phyloP scores from a whole-genome alignment of 2,113 vertebrate species.

The Ameiurus melas region DNA sequence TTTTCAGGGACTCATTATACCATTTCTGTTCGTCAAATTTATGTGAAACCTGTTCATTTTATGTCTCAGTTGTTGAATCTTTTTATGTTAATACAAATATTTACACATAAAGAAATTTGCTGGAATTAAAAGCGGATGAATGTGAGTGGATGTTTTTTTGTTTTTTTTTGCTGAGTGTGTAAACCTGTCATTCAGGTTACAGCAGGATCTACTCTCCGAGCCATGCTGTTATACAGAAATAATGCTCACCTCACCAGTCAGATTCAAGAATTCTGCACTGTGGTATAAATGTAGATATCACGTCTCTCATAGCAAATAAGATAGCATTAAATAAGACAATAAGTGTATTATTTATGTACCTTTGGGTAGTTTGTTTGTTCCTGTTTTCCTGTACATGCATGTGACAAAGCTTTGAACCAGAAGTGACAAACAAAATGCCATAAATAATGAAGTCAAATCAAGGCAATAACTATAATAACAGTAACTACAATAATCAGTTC shows the following conservation, averaged over 20 bases:
- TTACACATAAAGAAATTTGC: too few relatives aligned
- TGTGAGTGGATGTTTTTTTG: too few relatives aligned
- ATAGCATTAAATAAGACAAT: neutral
- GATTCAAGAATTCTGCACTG: neutral
- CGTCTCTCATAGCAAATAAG: neutral
- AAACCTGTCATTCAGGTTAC: neutral
- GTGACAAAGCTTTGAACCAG: neutral
- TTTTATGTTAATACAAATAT: too few relatives aligned
- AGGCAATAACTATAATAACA: neutral
- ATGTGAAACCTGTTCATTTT: too few relatives aligned
- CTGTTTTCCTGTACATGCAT: neutral
- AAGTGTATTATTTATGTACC: neutral
- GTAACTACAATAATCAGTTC: neutral
- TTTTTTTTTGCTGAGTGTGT: too few relatives aligned
- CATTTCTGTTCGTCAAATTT: too few relatives aligned
- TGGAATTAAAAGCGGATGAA: too few relatives aligned
- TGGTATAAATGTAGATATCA: neutral
- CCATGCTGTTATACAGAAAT: neutral
- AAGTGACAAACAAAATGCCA: neutral
- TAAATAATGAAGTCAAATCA: constrained; percentile 19
- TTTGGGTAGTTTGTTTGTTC: neutral
- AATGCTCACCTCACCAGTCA: neutral
- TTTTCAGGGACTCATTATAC: too few relatives aligned
- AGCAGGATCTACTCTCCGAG: neutral
- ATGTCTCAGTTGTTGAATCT: too few relatives aligned